Conservation (phyloP, 2,113 vertebrate species). For the Hassar affinis region DNA sequence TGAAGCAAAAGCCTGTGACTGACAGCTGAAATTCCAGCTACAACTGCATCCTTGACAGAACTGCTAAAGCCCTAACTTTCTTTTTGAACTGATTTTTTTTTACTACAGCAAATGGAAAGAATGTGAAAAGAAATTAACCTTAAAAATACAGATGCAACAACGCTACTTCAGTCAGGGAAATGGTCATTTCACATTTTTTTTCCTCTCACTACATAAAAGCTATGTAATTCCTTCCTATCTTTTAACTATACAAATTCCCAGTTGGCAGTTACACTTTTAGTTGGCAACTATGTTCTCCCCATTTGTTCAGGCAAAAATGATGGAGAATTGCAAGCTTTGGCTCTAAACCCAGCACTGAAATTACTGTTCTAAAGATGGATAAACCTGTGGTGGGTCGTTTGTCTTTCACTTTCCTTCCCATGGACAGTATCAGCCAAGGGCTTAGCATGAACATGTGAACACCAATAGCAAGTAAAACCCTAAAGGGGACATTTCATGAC, state of each 20-base stretch:
- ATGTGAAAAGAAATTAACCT: not conserved
- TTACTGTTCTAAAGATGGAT: not conserved
- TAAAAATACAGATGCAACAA: not conserved
- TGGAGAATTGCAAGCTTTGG: not conserved
- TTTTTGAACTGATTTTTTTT: not conserved
- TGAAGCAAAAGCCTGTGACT: not conserved
- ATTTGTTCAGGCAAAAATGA: not conserved
- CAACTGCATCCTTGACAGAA: not conserved
- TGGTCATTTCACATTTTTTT: not conserved
- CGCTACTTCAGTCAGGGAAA: not conserved
- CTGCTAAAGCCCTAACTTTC: not conserved
- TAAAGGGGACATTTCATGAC: not conserved
- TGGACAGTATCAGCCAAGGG: not conserved
- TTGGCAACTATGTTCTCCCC: not conserved
- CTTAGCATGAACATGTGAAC: not conserved
- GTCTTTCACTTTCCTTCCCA: not conserved
- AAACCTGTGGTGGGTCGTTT: not conserved
- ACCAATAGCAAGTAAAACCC: not conserved
- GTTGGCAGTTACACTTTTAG: not conserved
- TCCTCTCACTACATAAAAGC: too few relatives aligned
- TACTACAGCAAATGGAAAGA: not conserved
- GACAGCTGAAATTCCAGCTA: not conserved
- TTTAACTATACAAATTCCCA: not conserved
- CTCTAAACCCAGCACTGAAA: not conserved
- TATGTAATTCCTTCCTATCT: not conserved